Evolutionary conservation across 2,888 invertebrate genomes (phyloP).

Genomic region (Apodemia arnacis): DNA sequence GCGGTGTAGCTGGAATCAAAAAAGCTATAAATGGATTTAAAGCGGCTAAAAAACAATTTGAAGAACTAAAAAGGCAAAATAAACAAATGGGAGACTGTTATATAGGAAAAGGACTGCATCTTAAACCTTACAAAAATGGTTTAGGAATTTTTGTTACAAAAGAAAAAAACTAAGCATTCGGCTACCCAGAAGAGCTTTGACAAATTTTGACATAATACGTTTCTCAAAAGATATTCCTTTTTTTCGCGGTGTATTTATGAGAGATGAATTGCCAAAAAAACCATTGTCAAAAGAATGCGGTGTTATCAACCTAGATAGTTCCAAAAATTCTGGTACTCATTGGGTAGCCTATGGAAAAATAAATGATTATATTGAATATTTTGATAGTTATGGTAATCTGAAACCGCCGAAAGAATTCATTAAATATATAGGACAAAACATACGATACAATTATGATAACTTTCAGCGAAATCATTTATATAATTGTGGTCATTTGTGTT

Average conservation of each 20-base stretch:
- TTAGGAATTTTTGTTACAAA: neutral
- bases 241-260: constrained; percentile 75
- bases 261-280: constrained; percentile 76
- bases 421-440: constrained; percentile 25
- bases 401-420: constrained; percentile 44
- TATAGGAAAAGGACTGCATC: neutral
- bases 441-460: constrained; percentile 38
- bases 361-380: constrained; percentile 40
- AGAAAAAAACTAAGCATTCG: constrained; percentile 7
- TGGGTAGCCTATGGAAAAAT: constrained; percentile 42
- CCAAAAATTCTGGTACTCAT: constrained; percentile 33
- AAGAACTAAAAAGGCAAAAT: constrained; percentile 22
- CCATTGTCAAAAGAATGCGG: constrained; percentile 43
- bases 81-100: constrained; percentile 33
- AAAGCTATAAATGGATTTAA: constrained; percentile 86
- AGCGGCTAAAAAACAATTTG: constrained; percentile 80
- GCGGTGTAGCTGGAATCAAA: constrained; percentile 87
- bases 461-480: constrained; percentile 1
- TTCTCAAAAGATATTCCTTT: constrained; percentile 34
- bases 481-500: constrained; percentile 21
- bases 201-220: neutral
- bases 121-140: constrained; percentile 10
- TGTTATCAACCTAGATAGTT: constrained; percentile 47
- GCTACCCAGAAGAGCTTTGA: constrained; percentile 10
- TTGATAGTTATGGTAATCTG: constrained; percentile 45